These are phyloP conservation scores for Vidua macroura DNA, from an alignment of 2,113 vertebrate genomes.

Conservation along the genomic window DNA sequence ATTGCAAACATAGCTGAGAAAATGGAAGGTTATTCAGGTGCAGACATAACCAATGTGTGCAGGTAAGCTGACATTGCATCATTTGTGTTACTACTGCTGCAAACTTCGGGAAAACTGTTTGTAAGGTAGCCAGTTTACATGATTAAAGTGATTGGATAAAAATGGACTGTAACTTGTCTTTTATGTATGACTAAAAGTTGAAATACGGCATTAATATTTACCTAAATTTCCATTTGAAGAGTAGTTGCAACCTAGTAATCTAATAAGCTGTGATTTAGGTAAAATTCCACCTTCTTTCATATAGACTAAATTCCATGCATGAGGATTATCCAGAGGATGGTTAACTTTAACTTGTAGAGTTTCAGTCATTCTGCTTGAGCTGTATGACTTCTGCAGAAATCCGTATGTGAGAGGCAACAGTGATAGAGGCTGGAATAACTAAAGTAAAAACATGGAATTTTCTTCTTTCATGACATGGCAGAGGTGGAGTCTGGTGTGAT, in stretches of 20 bases:
- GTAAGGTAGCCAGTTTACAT: background rate
- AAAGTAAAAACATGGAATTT: fast-evolving
- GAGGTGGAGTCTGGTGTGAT: background rate
- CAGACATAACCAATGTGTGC: constrained; percentile 98
- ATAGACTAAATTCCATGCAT: background rate
- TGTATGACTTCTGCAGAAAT: background rate
- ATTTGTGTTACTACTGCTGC: background rate
- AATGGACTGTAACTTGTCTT: background rate
- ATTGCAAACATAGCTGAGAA: constrained; percentile 91
- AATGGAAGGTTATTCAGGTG: constrained; percentile 97
- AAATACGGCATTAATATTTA: background rate
- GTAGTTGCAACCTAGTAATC: background rate
- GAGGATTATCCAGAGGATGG: background rate
- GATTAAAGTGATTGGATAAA: background rate
- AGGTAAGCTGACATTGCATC: constrained; percentile 75
- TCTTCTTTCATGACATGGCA: background rate
- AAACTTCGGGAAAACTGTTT: background rate
- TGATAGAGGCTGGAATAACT: background rate
- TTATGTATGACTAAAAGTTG: background rate
- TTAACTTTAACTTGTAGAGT: background rate
- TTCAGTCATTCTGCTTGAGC: background rate
- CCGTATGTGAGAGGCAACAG: background rate
- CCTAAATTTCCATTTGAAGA: background rate
- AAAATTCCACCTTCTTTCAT: background rate
- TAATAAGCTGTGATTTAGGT: background rate